Conservation (phyloP, 2,797 vertebrate genomes). For the Sebastes itinus region DNA sequence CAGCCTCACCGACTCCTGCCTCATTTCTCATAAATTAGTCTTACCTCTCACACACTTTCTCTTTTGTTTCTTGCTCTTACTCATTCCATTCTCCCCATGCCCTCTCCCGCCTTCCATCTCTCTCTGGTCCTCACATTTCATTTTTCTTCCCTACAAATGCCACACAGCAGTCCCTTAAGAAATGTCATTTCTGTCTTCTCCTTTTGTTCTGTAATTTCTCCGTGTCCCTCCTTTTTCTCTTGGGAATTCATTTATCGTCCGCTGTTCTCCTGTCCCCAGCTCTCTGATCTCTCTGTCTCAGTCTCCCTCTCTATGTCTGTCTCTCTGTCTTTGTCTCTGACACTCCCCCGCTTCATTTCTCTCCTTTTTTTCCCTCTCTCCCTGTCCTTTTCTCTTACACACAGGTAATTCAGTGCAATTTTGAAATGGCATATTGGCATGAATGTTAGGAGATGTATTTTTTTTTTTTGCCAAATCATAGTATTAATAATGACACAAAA, state of each 20-base stretch:
- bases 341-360: constrained; percentile 38
- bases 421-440: constrained; percentile 25
- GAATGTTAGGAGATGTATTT: constrained; percentile 14
- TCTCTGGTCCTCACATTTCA: constrained; percentile 79
- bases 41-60: constrained; percentile 78
- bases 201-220: constrained; percentile 81
- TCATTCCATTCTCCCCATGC: constrained; percentile 76
- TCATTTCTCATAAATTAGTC: constrained; percentile 82
- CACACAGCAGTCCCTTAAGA: constrained; percentile 81
- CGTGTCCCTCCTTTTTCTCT: constrained; percentile 71
- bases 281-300: constrained; percentile 76
- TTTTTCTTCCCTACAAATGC: constrained; percentile 81
- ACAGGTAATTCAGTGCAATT: constrained; percentile 19
- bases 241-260: constrained; percentile 76
- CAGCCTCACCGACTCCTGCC: constrained; percentile 69
- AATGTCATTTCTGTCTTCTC: constrained; percentile 82
- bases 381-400: background rate
- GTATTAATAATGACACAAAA: constrained; percentile 15
- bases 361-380: background rate
- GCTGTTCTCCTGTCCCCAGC: constrained; percentile 68
- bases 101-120: constrained; percentile 76
- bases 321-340: constrained; percentile 68
- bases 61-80: constrained; percentile 76
- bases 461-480: constrained; percentile 10
- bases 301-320: constrained; percentile 51